These are phyloP conservation scores for Brachyopa scutellaris DNA, from an alignment of 2,888 invertebrate genomes.

Conservation along the genomic window DNA sequence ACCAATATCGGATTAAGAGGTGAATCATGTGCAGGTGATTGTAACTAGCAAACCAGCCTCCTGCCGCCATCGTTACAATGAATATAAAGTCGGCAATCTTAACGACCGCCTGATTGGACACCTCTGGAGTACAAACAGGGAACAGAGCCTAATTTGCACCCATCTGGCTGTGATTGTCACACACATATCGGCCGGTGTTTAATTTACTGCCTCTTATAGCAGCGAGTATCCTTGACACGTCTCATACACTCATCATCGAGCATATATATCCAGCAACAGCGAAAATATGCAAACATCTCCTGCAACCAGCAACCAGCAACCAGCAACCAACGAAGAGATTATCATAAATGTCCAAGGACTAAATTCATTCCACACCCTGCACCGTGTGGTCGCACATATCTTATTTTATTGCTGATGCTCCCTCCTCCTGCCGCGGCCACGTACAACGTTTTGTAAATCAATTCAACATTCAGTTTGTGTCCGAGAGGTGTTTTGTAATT, in stretches of 20 bases:
- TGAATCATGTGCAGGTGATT: no score
- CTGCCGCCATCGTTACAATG: slow-evolving; percentile 6
- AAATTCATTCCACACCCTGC: slow-evolving; percentile 72
- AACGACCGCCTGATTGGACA: slow-evolving; percentile 59
- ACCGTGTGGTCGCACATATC: slow-evolving; percentile 72
- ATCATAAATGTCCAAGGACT: slow-evolving; percentile 72
- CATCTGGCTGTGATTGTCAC: slow-evolving; percentile 62
- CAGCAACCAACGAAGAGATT: slow-evolving; percentile 50
- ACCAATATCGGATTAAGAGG: no score
- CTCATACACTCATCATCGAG: slow-evolving; percentile 40
- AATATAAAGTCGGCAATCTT: slow-evolving; percentile 49
- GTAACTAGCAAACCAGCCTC: no score
- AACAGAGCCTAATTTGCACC: slow-evolving; percentile 63
- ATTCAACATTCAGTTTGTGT: slow-evolving; percentile 72
- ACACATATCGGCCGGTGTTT: slow-evolving; percentile 56
- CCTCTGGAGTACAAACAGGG: slow-evolving; percentile 39
- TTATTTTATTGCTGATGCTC: slow-evolving; percentile 61
- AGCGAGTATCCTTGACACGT: slow-evolving; percentile 44
- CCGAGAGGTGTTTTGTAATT: slow-evolving; percentile 73
- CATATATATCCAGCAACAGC: slow-evolving; percentile 1
- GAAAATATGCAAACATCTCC: slow-evolving; percentile 31
- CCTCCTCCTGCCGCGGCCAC: slow-evolving; percentile 17
- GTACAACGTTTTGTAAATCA: slow-evolving; percentile 71
- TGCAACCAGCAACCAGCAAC: neutral
- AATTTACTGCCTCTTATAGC: slow-evolving; percentile 54